phyloP scores from a whole-genome alignment of 2,888 invertebrate species.

The Lutraria lutraria region DNA sequence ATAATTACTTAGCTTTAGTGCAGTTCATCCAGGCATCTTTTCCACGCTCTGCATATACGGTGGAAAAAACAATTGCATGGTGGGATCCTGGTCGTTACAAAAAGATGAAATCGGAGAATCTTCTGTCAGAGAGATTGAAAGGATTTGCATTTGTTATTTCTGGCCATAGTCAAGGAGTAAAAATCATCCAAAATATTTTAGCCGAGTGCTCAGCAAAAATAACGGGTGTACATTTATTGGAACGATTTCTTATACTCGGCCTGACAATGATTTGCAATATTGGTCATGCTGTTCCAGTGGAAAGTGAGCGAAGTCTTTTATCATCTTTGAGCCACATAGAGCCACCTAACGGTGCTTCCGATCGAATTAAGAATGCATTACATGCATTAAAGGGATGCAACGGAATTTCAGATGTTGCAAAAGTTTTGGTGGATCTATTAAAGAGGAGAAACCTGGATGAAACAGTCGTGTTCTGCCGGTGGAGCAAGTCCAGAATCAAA shows the following conservation, averaged over 20 bases:
- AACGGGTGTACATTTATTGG: slow-evolving; percentile 60
- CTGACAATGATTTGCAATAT: slow-evolving; percentile 74
- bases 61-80: slow-evolving; percentile 42
- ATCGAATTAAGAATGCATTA: slow-evolving; percentile 58
- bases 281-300: slow-evolving; percentile 61
- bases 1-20: slow-evolving; percentile 64
- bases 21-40: slow-evolving; percentile 70
- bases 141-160: slow-evolving; percentile 60
- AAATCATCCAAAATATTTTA: slow-evolving; percentile 56
- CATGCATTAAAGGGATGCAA: slow-evolving; percentile 48
- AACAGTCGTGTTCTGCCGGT: slow-evolving; percentile 59
- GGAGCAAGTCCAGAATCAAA: slow-evolving; percentile 46
- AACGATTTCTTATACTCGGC: slow-evolving; percentile 72
- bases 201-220: slow-evolving; percentile 30
- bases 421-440: slow-evolving; percentile 53
- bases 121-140: slow-evolving; percentile 58
- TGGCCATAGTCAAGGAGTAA: slow-evolving; percentile 49
- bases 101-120: background rate
- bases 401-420: slow-evolving; percentile 64
- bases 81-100: slow-evolving; percentile 35
- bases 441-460: slow-evolving; percentile 56
- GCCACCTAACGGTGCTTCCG: slow-evolving; percentile 55
- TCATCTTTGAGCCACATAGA: slow-evolving; percentile 55
- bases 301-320: slow-evolving; percentile 63
- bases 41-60: slow-evolving; percentile 42